Percentiles rank a stretch among this genome's conserved stretches.
These are phyloP conservation scores for Strix uralensis DNA, from an alignment of 2,113 vertebrate genomes.

Conservation along the genomic window DNA sequence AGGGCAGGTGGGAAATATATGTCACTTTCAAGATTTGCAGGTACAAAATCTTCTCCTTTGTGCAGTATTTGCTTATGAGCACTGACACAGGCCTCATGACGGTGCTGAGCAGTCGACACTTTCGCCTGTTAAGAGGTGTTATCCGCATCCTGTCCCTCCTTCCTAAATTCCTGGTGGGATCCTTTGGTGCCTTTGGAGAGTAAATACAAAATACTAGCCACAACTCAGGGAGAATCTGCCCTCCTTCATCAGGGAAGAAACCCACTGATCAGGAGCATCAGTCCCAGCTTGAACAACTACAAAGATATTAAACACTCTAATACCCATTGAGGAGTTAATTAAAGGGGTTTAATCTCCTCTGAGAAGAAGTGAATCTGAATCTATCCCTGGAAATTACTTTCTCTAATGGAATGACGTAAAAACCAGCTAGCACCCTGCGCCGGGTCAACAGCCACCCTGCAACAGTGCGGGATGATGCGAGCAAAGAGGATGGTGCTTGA, in stretches of 20 bases:
- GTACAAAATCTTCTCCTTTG: not conserved
- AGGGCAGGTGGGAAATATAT: too few species aligned
- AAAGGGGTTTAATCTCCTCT: not conserved
- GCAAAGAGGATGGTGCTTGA: not conserved
- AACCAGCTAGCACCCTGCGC: not conserved
- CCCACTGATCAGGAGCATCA: not conserved
- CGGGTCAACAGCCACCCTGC: not conserved
- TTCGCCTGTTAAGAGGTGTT: not conserved
- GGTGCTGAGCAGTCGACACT: not conserved
- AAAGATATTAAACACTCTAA: not conserved
- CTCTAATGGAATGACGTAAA: not conserved
- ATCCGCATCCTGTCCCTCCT: not conserved
- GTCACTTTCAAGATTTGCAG: not conserved
- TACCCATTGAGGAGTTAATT: not conserved
- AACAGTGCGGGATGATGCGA: too few species aligned
- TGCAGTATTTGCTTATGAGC: too few species aligned
- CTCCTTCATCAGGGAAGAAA: not conserved
- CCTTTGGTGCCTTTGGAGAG: not conserved
- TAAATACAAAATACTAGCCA: not conserved
- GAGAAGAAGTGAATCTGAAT: not conserved
- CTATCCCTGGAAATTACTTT: conserved; percentile 4
- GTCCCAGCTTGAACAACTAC: not conserved
- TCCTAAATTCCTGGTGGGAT: not conserved
- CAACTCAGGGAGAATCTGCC: not conserved
- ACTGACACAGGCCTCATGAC: rapidly evolving